A percentile compares a stretch with the other conserved stretches of the same genome.
phyloP scores from a whole-genome alignment of 2,797 vertebrate genomes.

The Lates japonicus region DNA sequence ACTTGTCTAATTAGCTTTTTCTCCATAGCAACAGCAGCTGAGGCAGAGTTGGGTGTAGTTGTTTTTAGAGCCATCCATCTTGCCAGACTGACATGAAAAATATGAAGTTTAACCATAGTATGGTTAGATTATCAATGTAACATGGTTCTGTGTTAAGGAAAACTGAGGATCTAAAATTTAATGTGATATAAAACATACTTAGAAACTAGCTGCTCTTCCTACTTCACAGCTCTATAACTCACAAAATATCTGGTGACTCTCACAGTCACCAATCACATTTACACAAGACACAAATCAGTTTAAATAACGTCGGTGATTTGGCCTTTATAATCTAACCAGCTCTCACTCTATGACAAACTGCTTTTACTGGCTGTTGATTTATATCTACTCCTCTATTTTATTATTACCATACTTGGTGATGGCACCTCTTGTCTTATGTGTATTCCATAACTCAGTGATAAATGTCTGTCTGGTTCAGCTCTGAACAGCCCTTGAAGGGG shows the following conservation, averaged over 20 bases:
- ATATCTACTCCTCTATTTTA: slow-evolving; percentile 45
- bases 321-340: slow-evolving; percentile 18
- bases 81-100: background rate
- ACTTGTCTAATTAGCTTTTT: background rate
- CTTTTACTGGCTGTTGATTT: slow-evolving; percentile 37
- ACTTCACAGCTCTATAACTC: background rate
- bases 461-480: slow-evolving; percentile 50
- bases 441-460: slow-evolving; percentile 54
- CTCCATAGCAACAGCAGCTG: background rate
- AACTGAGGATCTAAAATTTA: background rate
- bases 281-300: slow-evolving; percentile 15
- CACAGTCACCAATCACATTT: slow-evolving; percentile 3
- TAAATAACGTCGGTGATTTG: slow-evolving; percentile 27
- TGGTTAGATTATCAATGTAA: background rate
- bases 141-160: background rate
- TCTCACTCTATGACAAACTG: slow-evolving; percentile 13
- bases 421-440: slow-evolving; percentile 43
- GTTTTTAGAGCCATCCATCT: background rate
- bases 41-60: background rate
- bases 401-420: slow-evolving; percentile 40
- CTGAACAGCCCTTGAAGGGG: slow-evolving; percentile 21
- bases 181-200: background rate
- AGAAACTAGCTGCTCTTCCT: background rate
- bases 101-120: background rate
- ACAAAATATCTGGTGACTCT: background rate